These are phyloP conservation scores for Ammospiza nelsoni DNA, from an alignment of 2,113 vertebrate species.

Conservation along the genomic window DNA sequence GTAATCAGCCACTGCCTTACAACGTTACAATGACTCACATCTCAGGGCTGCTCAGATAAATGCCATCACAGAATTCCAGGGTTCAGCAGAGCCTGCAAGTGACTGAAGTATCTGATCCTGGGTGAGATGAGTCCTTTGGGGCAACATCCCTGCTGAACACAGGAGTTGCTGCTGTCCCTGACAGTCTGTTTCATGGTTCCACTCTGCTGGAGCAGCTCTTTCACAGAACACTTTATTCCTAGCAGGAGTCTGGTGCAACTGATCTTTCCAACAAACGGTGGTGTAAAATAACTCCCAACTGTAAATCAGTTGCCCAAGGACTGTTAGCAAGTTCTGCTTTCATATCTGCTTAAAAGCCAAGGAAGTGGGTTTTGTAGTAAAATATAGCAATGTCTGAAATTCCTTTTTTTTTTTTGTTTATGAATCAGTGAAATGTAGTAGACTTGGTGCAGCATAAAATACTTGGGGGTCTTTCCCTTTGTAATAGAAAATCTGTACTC, in stretches of 20 bases:
- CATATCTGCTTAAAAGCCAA: not conserved
- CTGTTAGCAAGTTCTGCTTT: constrained; percentile 31
- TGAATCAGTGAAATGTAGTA: not conserved
- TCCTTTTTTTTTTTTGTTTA: not conserved
- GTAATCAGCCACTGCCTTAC: not conserved
- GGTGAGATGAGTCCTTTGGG: not conserved
- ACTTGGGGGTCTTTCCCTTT: not conserved
- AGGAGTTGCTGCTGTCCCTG: not conserved
- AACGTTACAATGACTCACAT: not conserved
- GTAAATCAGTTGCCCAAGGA: not conserved
- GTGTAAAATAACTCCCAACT: not conserved
- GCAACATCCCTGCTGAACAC: not conserved
- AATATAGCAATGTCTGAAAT: not conserved
- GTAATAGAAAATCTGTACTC: not conserved
- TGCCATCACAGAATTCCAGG: not conserved
- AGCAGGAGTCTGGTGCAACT: not conserved
- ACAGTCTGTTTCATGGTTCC: not conserved
- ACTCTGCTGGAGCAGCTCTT: not conserved
- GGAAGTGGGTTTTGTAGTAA: not conserved
- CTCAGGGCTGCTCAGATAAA: not conserved
- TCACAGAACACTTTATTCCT: not conserved
- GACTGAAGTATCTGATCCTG: not conserved
- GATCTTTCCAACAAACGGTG: not conserved
- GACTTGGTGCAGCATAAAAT: not conserved
- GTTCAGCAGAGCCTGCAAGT: not conserved